Percentiles rank a stretch among this genome's conserved stretches.
These are phyloP conservation scores for Corbicula japonica DNA, from an alignment of 2,888 invertebrate genomes.

Conservation along the genomic window DNA sequence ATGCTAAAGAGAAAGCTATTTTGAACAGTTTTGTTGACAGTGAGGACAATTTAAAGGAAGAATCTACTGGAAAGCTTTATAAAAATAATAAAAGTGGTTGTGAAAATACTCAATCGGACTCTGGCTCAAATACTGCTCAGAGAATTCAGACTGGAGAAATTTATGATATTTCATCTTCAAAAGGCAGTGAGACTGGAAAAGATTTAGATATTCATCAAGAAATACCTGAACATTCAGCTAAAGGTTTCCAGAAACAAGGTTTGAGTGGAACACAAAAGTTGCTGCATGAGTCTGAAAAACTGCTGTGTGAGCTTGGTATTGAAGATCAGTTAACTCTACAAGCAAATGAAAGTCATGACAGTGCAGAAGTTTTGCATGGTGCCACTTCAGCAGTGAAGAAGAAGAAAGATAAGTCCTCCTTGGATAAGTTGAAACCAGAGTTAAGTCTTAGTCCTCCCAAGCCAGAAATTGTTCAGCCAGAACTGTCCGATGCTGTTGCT, in stretches of 20 bases:
- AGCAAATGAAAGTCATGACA: too few species aligned
- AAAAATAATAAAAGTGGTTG: too few species aligned
- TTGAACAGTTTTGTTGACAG: constrained; percentile 37
- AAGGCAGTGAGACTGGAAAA: too few species aligned
- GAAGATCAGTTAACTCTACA: constrained; percentile 22
- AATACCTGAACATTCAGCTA: not conserved
- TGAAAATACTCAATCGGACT: too few species aligned
- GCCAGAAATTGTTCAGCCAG: constrained; percentile 55
- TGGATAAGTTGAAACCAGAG: constrained; percentile 63
- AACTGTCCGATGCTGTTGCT: constrained; percentile 70
- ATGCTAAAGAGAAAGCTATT: constrained; percentile 50
- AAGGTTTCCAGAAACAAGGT: not conserved
- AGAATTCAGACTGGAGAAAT: too few species aligned
- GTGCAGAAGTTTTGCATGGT: not conserved
- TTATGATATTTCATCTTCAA: too few species aligned
- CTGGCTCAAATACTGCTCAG: too few species aligned
- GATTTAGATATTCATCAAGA: not conserved
- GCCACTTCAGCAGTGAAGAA: constrained; percentile 27
- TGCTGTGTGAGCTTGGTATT: constrained; percentile 35
- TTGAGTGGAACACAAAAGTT: constrained; percentile 11
- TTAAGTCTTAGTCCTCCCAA: constrained; percentile 63
- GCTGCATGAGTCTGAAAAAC: constrained; percentile 30
- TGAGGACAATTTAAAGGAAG: too few species aligned
- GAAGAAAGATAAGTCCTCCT: constrained; percentile 14
- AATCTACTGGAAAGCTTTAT: too few species aligned